These are phyloP conservation scores for Phengaris arion DNA, from an alignment of 2,888 invertebrate genomes.

Conservation along the genomic window DNA sequence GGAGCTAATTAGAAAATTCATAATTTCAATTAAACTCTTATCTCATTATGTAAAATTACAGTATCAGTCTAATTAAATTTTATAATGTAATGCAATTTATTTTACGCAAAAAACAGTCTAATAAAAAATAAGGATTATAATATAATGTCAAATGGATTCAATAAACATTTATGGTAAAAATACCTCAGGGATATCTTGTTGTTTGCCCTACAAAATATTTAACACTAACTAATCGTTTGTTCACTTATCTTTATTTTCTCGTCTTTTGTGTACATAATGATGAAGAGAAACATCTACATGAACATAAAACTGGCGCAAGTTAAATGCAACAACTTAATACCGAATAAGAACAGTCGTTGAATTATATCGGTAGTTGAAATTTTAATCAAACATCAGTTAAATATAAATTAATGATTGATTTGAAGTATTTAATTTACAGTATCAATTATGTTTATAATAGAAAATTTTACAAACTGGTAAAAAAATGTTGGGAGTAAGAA, in stretches of 20 bases:
- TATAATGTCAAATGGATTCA: not conserved
- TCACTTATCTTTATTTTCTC: not conserved
- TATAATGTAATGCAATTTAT: not conserved
- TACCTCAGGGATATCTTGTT: too few species aligned
- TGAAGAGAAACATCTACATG: not conserved
- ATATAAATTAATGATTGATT: not conserved
- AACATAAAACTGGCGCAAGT: not conserved
- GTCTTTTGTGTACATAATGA: not conserved
- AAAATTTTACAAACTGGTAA: too few species aligned
- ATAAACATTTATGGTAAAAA: not conserved
- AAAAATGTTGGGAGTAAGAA: too few species aligned
- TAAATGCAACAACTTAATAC: not conserved
- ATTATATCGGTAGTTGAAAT: not conserved
- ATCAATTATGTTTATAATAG: too few species aligned
- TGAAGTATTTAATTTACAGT: too few species aligned
- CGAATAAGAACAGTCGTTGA: not conserved
- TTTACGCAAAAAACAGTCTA: not conserved
- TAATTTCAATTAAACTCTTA: not conserved
- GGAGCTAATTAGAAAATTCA: constrained; percentile 10
- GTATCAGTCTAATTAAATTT: not conserved
- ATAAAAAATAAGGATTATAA: not conserved
- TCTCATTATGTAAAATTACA: not conserved
- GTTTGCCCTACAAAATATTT: not conserved
- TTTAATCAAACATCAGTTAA: not conserved
- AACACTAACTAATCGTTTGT: not conserved